phyloP scores from a whole-genome alignment of 2,797 vertebrate genomes.

The Danionella dracula region DNA sequence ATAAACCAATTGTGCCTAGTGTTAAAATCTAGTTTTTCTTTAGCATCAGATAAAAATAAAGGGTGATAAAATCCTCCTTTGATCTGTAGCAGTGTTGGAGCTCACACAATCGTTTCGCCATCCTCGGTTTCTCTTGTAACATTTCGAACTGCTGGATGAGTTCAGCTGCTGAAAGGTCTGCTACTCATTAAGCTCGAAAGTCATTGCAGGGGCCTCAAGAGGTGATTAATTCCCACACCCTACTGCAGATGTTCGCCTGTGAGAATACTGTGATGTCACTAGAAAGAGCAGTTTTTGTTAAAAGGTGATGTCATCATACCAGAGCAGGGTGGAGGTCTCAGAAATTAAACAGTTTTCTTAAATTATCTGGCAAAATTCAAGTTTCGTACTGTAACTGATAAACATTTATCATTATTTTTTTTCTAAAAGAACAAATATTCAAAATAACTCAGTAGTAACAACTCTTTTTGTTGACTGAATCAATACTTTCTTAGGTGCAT shows the following conservation, averaged over 20 bases:
- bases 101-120: constrained; percentile 35
- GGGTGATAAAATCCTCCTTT: too few relatives aligned
- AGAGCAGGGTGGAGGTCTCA: constrained; percentile 26
- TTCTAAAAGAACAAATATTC: too few relatives aligned
- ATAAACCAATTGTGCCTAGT: too few relatives aligned
- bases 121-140: constrained; percentile 46
- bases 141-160: constrained; percentile 48
- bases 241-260: constrained; percentile 66
- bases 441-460: too few relatives aligned
- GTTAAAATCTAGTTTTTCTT: too few relatives aligned
- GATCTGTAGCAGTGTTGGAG: constrained; percentile 33
- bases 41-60: too few relatives aligned
- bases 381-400: too few relatives aligned
- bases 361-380: background rate
- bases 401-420: too few relatives aligned
- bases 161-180: constrained; percentile 65
- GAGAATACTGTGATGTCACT: constrained; percentile 67
- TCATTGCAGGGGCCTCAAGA: constrained; percentile 64
- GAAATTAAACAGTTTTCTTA: background rate
- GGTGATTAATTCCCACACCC: constrained; percentile 66
- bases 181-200: constrained; percentile 71
- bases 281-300: constrained; percentile 47
- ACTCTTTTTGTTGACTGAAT: too few relatives aligned
- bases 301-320: constrained; percentile 44
- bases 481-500: too few relatives aligned